Evolutionary conservation across 2,888 invertebrate genomes (phyloP).

Genomic region (Pollenia labialis): DNA sequence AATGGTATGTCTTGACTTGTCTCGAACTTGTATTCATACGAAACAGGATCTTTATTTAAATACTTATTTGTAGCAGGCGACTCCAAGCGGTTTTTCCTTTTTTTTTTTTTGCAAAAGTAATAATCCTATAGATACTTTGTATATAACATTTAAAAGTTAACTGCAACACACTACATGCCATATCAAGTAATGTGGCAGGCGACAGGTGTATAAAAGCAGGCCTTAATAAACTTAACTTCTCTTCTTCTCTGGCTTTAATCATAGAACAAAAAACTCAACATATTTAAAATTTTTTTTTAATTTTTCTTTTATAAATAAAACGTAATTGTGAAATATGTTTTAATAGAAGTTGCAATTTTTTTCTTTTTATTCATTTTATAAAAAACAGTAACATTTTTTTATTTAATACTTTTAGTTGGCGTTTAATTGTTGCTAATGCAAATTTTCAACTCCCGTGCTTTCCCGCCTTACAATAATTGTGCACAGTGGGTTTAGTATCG

Average conservation of each 20-base stretch:
- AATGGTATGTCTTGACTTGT: slow-evolving; percentile 47
- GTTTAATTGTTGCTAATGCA: slow-evolving; percentile 46
- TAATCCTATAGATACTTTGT: slow-evolving; percentile 32
- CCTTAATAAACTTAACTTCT: slow-evolving; percentile 27
- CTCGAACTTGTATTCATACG: background rate
- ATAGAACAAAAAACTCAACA: slow-evolving; percentile 40
- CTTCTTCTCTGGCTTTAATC: background rate
- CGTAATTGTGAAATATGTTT: slow-evolving; percentile 8
- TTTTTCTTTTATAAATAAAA: slow-evolving; percentile 32
- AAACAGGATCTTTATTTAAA: slow-evolving; percentile 71
- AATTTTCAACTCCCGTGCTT: background rate
- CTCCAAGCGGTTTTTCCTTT: background rate
- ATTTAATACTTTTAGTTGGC: slow-evolving; percentile 55
- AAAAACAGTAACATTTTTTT: slow-evolving; percentile 24
- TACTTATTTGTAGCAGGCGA: slow-evolving; percentile 31
- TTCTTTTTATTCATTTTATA: slow-evolving; percentile 14
- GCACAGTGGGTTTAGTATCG: slow-evolving; percentile 14
- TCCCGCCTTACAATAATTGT: background rate
- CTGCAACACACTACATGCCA: background rate
- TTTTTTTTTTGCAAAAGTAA: background rate
- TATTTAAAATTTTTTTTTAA: slow-evolving; percentile 49
- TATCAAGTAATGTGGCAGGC: slow-evolving; percentile 52
- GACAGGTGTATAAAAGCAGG: slow-evolving; percentile 62
- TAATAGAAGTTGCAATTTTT: slow-evolving; percentile 5
- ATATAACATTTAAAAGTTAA: slow-evolving; percentile 15